These are phyloP conservation scores for Charanyca ferruginea DNA, from an alignment of 2,888 invertebrate species.

Conservation along the genomic window DNA sequence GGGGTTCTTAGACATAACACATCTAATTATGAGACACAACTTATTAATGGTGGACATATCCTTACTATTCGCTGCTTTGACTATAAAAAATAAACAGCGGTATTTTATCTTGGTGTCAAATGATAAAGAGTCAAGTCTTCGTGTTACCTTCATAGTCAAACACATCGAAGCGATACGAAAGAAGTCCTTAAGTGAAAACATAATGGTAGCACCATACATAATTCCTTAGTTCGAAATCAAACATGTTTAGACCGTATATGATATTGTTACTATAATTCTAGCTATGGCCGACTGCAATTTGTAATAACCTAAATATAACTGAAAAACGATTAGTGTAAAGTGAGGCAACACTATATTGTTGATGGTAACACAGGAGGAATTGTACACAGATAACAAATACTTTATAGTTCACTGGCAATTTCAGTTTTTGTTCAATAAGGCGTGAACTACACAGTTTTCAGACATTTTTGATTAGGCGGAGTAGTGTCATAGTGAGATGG, in stretches of 20 bases:
- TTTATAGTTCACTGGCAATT: conserved; percentile 53
- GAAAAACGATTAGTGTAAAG: conserved; percentile 45
- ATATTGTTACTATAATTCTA: conserved; percentile 59
- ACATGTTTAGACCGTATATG: conserved; percentile 57
- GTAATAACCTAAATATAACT: conserved; percentile 57
- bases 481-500: conserved; percentile 23
- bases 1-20: conserved; percentile 54
- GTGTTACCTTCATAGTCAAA: conserved; percentile 18
- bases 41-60: conserved; percentile 41
- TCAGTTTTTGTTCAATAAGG: conserved; percentile 47
- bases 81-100: conserved; percentile 12
- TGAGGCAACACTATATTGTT: conserved; percentile 59
- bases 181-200: conserved; percentile 50
- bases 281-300: conserved; percentile 63
- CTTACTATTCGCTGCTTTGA: conserved; percentile 14
- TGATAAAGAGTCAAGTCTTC: background rate
- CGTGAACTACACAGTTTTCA: conserved; percentile 49
- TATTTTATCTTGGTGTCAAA: background rate
- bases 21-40: conserved; percentile 47
- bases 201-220: conserved; percentile 67
- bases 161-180: conserved; percentile 25
- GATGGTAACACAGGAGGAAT: conserved; percentile 63
- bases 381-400: conserved; percentile 60
- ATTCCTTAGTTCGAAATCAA: conserved; percentile 62
- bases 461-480: conserved; percentile 55